Percentiles rank a stretch among this genome's conserved stretches.
These are phyloP conservation scores for Spodoptera littoralis DNA, from an alignment of 2,888 invertebrate genomes.

Conservation along the genomic window DNA sequence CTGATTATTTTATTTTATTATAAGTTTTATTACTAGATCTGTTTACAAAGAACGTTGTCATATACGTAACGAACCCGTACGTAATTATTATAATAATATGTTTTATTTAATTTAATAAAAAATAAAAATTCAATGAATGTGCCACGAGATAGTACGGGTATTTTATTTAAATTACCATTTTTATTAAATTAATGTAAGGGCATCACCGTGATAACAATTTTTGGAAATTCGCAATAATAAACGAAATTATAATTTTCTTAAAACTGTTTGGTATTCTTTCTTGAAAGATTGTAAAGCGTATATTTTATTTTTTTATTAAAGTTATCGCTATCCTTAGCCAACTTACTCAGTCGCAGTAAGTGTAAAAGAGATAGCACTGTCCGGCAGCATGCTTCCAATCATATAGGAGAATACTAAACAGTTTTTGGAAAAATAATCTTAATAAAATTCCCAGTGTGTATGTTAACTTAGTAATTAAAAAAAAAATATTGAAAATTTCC, in stretches of 20 bases:
- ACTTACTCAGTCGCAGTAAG: slow-evolving; percentile 70
- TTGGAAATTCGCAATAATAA: slow-evolving; percentile 30
- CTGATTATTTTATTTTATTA: slow-evolving; percentile 73
- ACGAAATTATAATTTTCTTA: slow-evolving; percentile 3
- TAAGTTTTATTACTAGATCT: slow-evolving; percentile 76
- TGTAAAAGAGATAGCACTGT: slow-evolving; percentile 64
- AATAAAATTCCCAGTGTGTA: background rate
- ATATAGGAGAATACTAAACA: slow-evolving; percentile 18
- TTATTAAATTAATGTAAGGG: slow-evolving; percentile 55
- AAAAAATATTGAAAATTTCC: slow-evolving; percentile 28
- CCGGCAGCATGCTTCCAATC: slow-evolving; percentile 52
- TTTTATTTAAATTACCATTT: slow-evolving; percentile 70
- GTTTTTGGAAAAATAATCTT: slow-evolving; percentile 13
- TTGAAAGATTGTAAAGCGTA: slow-evolving; percentile 32
- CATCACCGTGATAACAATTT: slow-evolving; percentile 35
- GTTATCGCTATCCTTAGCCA: slow-evolving; percentile 65
- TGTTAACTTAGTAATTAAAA: background rate
- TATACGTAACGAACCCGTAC: slow-evolving; percentile 68
- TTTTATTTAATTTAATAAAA: slow-evolving; percentile 62
- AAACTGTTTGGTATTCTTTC: slow-evolving; percentile 28
- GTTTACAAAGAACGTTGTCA: slow-evolving; percentile 65
- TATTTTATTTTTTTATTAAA: slow-evolving; percentile 29
- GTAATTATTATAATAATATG: slow-evolving; percentile 59
- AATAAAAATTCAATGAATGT: slow-evolving; percentile 71
- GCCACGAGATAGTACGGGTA: slow-evolving; percentile 86